phyloP scores from a whole-genome alignment of 2,113 vertebrate genomes.

The Protobothrops flavoviridis region DNA sequence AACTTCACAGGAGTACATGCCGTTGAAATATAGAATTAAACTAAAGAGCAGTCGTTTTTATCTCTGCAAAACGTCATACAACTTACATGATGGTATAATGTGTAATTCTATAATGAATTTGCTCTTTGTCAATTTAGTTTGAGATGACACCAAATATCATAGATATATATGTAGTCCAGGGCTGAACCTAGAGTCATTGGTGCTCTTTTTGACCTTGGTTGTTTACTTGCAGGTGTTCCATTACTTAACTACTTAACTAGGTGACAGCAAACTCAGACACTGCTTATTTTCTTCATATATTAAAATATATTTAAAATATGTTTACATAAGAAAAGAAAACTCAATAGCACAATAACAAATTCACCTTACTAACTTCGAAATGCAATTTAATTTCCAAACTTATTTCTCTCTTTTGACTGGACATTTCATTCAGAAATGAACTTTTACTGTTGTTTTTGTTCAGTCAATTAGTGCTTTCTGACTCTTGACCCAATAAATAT shows the following conservation, averaged over 20 bases:
- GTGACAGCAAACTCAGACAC: neutral
- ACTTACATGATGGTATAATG: neutral
- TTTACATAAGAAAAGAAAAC: fast-evolving
- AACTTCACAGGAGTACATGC: neutral
- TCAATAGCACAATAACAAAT: neutral
- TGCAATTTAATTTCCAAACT: conserved; percentile 10
- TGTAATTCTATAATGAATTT: neutral
- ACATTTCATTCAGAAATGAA: neutral
- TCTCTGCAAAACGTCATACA: neutral
- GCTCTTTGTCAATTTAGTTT: neutral
- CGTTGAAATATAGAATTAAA: neutral
- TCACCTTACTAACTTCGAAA: conserved; percentile 11
- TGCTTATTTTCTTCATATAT: neutral
- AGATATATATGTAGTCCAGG: neutral
- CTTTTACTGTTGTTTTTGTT: neutral
- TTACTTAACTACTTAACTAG: neutral
- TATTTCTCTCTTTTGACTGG: neutral
- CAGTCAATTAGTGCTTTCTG: neutral
- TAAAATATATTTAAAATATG: neutral
- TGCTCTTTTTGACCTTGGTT: neutral
- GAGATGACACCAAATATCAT: neutral
- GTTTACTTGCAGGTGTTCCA: neutral
- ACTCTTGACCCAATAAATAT: neutral
- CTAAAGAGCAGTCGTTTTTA: neutral
- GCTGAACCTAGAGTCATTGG: neutral